Conservation (phyloP, 2,113 vertebrate species). For the Pongo pygmaeus region DNA sequence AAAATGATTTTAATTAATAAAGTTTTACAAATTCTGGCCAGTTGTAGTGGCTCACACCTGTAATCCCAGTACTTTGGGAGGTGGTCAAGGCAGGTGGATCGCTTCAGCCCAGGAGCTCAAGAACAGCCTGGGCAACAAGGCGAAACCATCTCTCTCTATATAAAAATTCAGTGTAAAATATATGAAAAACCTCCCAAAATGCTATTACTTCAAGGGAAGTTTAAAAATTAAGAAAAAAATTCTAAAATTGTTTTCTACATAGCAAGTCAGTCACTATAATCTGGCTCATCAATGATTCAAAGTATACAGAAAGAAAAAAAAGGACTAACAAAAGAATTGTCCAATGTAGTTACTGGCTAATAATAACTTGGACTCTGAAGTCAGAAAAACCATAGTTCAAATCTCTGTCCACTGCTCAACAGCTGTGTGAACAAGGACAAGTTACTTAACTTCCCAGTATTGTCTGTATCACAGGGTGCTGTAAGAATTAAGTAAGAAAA, state of each 20-base stretch:
- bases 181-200: not conserved
- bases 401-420: not conserved
- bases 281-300: not conserved
- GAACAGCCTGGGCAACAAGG: too few species aligned
- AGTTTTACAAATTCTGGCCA: not conserved
- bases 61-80: too few species aligned
- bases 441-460: not conserved
- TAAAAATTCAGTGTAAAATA: conserved; percentile 27
- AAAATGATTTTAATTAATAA: conserved; percentile 31
- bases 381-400: not conserved
- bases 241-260: conserved; percentile 26
- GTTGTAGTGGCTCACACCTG: too few species aligned
- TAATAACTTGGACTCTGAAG: not conserved
- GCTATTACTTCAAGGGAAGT: conserved; percentile 7
- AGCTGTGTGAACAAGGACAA: not conserved
- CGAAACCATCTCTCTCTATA: too few species aligned
- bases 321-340: not conserved
- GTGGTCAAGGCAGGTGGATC: too few species aligned
- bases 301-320: not conserved
- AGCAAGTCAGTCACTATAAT: conserved; percentile 24
- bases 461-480: not conserved
- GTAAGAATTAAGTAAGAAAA: conserved; percentile 9
- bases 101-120: too few species aligned
- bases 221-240: not conserved
- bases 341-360: not conserved